Conservation (phyloP, 2,113 vertebrate genomes). For the Pelusios castaneus region DNA sequence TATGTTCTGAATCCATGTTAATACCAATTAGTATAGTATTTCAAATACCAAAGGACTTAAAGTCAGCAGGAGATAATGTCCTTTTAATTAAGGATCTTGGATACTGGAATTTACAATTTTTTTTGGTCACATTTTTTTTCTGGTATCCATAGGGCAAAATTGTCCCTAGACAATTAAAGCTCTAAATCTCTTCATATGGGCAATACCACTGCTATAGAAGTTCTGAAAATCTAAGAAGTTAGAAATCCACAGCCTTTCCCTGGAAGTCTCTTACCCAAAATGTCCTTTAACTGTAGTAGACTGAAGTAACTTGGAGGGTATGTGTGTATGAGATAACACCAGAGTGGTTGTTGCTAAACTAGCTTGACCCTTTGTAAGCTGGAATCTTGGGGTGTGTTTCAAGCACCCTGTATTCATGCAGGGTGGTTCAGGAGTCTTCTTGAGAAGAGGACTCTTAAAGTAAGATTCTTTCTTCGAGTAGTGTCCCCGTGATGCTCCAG, state of each 20-base stretch:
- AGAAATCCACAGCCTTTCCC: not conserved
- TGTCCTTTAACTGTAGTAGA: not conserved
- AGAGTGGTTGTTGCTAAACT: conserved; percentile 34
- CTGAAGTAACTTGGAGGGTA: conserved; percentile 9
- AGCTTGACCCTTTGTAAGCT: not conserved
- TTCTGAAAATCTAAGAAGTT: not conserved
- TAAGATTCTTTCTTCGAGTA: not conserved
- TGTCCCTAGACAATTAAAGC: not conserved
- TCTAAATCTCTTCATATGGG: not conserved
- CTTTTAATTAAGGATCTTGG: not conserved
- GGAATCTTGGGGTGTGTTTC: conserved; percentile 30
- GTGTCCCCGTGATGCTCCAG: too few species aligned
- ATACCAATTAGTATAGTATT: not conserved
- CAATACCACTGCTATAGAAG: not conserved
- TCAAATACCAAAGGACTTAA: not conserved
- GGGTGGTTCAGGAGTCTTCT: not conserved
- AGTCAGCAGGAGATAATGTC: not conserved
- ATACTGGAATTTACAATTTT: not conserved
- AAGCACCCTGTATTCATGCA: not conserved
- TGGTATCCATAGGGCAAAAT: not conserved
- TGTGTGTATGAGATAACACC: not conserved
- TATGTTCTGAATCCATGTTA: not conserved
- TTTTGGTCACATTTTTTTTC: not conserved
- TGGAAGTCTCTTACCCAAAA: not conserved
- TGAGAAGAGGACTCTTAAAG: not conserved